Percentiles rank a stretch among this genome's conserved stretches.
Conservation (phyloP, 2,113 vertebrate genomes). For the Rhea americana region DNA sequence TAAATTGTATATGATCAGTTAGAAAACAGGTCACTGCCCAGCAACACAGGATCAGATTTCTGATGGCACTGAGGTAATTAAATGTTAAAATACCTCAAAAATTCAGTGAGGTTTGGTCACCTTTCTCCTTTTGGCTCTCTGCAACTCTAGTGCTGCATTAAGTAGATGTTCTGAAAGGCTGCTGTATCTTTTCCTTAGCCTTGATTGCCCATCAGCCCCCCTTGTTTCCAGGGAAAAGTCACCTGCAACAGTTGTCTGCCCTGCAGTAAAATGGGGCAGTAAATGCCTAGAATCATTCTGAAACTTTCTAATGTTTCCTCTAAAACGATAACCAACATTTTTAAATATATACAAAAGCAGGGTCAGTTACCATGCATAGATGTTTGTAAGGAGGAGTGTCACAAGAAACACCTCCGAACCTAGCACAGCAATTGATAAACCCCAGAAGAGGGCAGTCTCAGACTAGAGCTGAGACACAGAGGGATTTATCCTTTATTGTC, state of each 20-base stretch:
- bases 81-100: neutral
- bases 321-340: neutral
- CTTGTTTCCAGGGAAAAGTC: neutral
- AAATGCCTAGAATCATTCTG: neutral
- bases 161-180: neutral
- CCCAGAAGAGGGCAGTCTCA: conserved; percentile 61
- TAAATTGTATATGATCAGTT: neutral
- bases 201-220: neutral
- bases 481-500: accelerated
- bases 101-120: neutral
- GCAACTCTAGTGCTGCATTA: neutral
- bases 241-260: neutral
- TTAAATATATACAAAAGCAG: neutral
- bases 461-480: neutral
- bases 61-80: accelerated
- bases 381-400: neutral
- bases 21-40: neutral
- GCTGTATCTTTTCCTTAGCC: neutral
- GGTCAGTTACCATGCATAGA: neutral
- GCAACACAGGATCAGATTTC: neutral
- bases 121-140: neutral
- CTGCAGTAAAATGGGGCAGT: neutral
- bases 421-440: neutral
- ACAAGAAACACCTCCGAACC: neutral
- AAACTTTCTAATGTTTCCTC: neutral